Conservation (phyloP, 2,888 invertebrate genomes). For the Drosophila peninsularis region DNA sequence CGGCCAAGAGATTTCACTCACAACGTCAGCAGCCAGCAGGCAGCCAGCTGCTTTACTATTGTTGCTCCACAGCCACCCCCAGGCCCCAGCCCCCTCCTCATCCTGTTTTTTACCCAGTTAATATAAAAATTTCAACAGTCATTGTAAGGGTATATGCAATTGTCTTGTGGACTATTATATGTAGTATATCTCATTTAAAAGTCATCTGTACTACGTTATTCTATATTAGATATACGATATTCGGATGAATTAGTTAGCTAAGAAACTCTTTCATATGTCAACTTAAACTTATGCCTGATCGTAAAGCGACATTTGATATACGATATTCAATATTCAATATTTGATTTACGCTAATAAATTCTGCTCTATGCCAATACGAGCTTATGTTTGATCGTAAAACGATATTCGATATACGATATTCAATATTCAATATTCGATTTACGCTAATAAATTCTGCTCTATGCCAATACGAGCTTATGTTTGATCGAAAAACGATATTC, state of each 20-base stretch:
- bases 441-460: too few relatives aligned
- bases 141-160: slow-evolving; percentile 11
- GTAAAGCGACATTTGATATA: too few relatives aligned
- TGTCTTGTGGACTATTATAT: not conserved
- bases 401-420: too few relatives aligned
- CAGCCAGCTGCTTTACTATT: slow-evolving; percentile 16
- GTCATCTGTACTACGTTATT: not conserved
- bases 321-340: not conserved
- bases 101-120: slow-evolving; percentile 12
- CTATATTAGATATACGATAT: too few relatives aligned
- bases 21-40: slow-evolving; percentile 6
- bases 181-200: too few relatives aligned
- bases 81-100: not conserved
- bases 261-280: too few relatives aligned
- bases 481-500: not conserved
- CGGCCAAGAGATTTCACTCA: slow-evolving; percentile 46
- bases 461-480: too few relatives aligned
- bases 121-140: slow-evolving; percentile 1
- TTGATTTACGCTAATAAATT: too few relatives aligned
- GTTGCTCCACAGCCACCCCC: not conserved
- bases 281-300: not conserved
- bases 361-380: too few relatives aligned
- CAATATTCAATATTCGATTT: too few relatives aligned
- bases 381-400: not conserved
- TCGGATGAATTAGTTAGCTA: too few relatives aligned